These are phyloP conservation scores for Saccostrea glomerata DNA, from an alignment of 1,140 invertebrate species.

Conservation along the genomic window DNA sequence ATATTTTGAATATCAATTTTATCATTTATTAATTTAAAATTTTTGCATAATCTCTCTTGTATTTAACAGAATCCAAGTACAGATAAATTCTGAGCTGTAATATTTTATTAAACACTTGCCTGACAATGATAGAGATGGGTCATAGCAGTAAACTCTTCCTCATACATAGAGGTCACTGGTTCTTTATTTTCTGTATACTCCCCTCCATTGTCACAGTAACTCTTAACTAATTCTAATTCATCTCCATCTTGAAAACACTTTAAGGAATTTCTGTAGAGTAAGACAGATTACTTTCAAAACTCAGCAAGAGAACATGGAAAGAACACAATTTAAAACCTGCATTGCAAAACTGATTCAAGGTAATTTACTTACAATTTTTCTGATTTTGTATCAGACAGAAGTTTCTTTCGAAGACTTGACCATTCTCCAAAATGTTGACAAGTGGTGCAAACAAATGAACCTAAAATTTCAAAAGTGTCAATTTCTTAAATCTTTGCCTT, in stretches of 20 bases:
- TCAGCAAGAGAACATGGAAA: background rate
- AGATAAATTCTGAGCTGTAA: too few species aligned
- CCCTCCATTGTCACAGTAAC: background rate
- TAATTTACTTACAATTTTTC: background rate
- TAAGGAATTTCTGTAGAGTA: background rate
- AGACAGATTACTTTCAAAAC: background rate
- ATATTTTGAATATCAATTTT: too few species aligned
- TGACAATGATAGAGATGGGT: slow-evolving; percentile 2
- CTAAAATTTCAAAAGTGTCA: background rate
- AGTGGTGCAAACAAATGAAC: slow-evolving; percentile 16
- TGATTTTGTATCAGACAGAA: background rate
- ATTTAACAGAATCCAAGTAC: too few species aligned
- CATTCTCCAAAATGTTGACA: slow-evolving; percentile 15
- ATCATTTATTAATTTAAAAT: too few species aligned
- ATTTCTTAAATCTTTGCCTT: background rate
- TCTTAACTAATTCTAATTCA: background rate
- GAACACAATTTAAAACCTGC: background rate
- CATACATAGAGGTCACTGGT: slow-evolving; percentile 2
- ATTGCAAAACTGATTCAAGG: background rate
- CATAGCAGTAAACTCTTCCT: slow-evolving; percentile 1
- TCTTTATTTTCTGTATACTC: background rate
- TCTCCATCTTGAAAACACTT: slow-evolving; percentile 20
- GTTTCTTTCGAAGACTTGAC: slow-evolving; percentile 8
- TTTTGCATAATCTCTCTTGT: too few species aligned
- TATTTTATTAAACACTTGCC: background rate